Evolutionary conservation across 2,113 vertebrate species (phyloP), one percentile per base, ranked within the genome.

Genomic region (Glaucomys volans): DNA sequence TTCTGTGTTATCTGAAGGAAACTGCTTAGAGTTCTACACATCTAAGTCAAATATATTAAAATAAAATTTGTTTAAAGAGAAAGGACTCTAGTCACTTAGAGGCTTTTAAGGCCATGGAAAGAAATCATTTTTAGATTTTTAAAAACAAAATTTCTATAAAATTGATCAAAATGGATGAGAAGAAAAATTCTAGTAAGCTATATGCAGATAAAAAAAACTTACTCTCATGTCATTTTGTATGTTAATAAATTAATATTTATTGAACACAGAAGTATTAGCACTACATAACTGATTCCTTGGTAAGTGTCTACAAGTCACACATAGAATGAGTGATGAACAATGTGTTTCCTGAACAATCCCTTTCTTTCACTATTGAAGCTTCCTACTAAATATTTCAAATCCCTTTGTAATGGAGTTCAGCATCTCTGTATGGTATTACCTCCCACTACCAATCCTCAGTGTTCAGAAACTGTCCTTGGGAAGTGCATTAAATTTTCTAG

Each of bases 31-130:
- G 32, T 54, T 62, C 42, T n/a, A 93, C 12, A 2, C 30, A 9
- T 88, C 90, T 94, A 62, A 96, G 47, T 42, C 66, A 88, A 85
- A 81, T 81, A 67, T 32, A 11, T 52, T 84, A 66, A 83, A 84
- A 62, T 40, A 0, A 71, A 92, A 71, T 14, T 50, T 62, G 13
- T 72, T 92, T 81, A 72, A 37, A 24, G 26, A 94, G 52, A 81
- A 72, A 47, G 42, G 8, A 76, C 86, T 20, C 62, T 59, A 35
- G 8, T 76, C 32, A 69, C 14, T 28, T 40, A 90, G 72, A 83
- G n/a, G 20, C 28, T 75, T 92, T 94, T 42, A 66, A 77, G 54
- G 35, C 59, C 57, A 42, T 76, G 74, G 76, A 86, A 30, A 93
- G 12, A 87, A 72, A 81, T 35, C 4, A 24, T 9, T 91, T 83